A percentile compares a stretch with the other conserved stretches of the same genome.
Conservation (phyloP, 2,797 vertebrate species). For the Carapus acus region DNA sequence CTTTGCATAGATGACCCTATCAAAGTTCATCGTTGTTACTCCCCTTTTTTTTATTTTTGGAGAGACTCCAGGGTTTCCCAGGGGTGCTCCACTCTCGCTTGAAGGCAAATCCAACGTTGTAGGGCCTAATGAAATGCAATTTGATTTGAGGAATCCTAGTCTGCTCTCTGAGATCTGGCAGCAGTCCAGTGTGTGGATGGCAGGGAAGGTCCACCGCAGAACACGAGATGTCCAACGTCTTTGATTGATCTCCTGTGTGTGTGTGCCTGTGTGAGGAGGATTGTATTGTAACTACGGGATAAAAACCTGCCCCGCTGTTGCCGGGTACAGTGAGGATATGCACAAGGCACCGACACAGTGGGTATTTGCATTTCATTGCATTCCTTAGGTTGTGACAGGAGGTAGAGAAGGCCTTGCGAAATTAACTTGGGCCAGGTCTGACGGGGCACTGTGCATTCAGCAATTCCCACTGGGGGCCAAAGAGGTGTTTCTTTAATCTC, state of each 20-base stretch:
- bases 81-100: neutral
- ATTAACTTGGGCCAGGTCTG: conserved; percentile 26
- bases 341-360: conserved; percentile 39
- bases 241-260: conserved; percentile 29
- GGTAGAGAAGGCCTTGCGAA: conserved; percentile 36
- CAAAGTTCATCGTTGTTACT: no score
- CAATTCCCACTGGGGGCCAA: conserved; percentile 14
- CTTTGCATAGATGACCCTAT: no score
- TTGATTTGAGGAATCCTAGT: conserved; percentile 1
- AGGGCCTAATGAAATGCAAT: neutral
- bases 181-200: conserved; percentile 6
- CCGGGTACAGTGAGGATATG: conserved; percentile 35
- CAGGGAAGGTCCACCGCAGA: conserved; percentile 24
- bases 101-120: conserved; percentile 19
- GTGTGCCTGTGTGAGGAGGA: neutral
- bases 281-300: conserved; percentile 35
- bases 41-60: no score
- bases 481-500: conserved; percentile 40
- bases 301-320: conserved; percentile 42
- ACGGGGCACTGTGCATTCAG: conserved; percentile 33
- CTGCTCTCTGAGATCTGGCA: conserved; percentile 5
- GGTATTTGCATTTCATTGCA: conserved; percentile 67
- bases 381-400: conserved; percentile 53
- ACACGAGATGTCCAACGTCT: conserved; percentile 41
- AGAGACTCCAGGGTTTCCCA: neutral